A percentile compares a stretch with the other conserved stretches of the same genome.
Conservation (phyloP, 2,797 vertebrate species). For the Sciurus carolinensis region DNA sequence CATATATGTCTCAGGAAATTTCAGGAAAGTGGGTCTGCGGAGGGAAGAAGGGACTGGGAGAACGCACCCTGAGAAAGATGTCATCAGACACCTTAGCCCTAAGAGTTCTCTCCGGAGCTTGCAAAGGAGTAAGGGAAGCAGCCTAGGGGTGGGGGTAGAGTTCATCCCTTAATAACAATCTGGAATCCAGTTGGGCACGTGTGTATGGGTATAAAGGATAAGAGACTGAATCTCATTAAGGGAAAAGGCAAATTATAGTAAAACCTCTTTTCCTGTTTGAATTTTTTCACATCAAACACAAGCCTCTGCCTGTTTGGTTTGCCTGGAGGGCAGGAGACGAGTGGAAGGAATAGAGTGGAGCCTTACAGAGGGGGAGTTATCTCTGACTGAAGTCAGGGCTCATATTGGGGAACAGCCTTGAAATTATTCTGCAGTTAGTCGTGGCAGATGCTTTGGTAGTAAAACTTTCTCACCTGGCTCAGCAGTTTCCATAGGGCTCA, state of each 20-base stretch:
- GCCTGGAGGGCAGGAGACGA: not conserved
- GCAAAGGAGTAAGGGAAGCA: not conserved
- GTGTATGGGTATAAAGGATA: not conserved
- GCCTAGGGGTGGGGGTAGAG: not conserved
- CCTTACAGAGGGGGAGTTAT: not conserved
- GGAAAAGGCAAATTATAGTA: not conserved
- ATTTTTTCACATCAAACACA: not conserved
- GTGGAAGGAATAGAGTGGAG: not conserved
- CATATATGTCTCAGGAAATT: not conserved
- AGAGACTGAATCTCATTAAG: not conserved
- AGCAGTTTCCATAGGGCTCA: not conserved
- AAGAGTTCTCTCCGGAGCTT: not conserved
- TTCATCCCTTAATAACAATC: not conserved
- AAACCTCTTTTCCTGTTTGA: not conserved
- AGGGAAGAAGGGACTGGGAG: not conserved
- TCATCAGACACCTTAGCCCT: not conserved
- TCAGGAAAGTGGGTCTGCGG: not conserved
- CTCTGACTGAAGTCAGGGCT: not conserved
- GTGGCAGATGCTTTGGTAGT: not conserved
- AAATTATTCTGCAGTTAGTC: not conserved
- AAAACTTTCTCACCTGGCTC: not conserved
- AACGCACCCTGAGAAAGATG: not conserved
- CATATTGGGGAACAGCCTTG: not conserved
- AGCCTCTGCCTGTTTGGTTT: constrained; percentile 3
- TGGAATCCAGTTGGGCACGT: not conserved